phyloP scores from a whole-genome alignment of 2,888 invertebrate species.

The Gandaritis pyraliata region DNA sequence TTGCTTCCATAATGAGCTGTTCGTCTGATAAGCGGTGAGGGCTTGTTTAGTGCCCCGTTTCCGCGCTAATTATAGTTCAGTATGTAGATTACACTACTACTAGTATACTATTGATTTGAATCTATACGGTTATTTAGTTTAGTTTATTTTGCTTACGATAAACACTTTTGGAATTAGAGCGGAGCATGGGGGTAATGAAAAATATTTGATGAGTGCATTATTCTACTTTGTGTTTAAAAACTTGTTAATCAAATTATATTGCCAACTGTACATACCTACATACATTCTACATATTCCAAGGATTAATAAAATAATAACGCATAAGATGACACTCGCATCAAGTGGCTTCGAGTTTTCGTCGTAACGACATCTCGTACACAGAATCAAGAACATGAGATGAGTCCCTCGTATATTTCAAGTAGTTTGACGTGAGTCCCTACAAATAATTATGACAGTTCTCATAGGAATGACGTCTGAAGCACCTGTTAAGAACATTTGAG shows the following conservation, averaged over 20 bases:
- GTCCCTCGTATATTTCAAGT: constrained; percentile 36
- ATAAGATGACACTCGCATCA: constrained; percentile 35
- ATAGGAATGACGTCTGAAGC: constrained; percentile 62
- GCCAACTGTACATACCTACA: no score
- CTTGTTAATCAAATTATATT: no score
- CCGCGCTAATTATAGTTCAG: constrained; percentile 37
- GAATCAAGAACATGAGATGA: constrained; percentile 26
- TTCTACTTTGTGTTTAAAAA: no score
- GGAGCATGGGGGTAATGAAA: no score
- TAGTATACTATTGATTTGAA: constrained; percentile 32
- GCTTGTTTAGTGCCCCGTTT: constrained; percentile 36
- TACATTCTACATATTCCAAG: constrained; percentile 8
- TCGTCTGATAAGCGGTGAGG: constrained; percentile 39
- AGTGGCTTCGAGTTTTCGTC: constrained; percentile 32
- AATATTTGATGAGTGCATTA: no score
- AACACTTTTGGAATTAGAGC: no score
- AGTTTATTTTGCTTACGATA: neutral
- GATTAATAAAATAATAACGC: constrained; percentile 35
- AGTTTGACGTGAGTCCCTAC: constrained; percentile 54
- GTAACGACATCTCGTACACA: constrained; percentile 39
- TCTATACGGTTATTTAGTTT: constrained; percentile 16
- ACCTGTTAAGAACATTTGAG: constrained; percentile 49
- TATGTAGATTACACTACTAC: constrained; percentile 35
- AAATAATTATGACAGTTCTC: constrained; percentile 77
- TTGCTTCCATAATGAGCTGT: constrained; percentile 38